A percentile compares a stretch with the other conserved stretches of the same genome.
Evolutionary conservation across 2,888 invertebrate species (phyloP).

Genomic region (Tuberolachnus salignus): DNA sequence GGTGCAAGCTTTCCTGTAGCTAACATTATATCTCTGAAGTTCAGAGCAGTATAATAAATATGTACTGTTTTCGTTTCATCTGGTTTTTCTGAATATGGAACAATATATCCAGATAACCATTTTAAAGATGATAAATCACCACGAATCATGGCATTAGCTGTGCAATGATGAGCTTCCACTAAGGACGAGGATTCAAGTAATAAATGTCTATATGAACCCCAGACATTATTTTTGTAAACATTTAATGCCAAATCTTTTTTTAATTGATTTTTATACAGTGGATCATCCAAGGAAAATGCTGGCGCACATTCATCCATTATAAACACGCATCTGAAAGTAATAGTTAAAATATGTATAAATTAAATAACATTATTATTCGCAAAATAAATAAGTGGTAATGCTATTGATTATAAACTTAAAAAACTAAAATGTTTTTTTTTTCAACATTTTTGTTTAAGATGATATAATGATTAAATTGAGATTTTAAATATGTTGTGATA

Average conservation of each 20-base stretch:
- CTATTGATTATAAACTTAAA: too few species aligned
- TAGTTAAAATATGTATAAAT: too few species aligned
- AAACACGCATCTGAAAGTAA: slow-evolving; percentile 67
- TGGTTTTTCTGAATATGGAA: slow-evolving; percentile 43
- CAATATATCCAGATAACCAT: slow-evolving; percentile 76
- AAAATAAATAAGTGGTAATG: too few species aligned
- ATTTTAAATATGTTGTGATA: too few species aligned
- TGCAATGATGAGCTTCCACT: slow-evolving; percentile 71
- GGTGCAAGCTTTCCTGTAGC: slow-evolving; percentile 87
- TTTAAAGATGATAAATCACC: slow-evolving; percentile 85
- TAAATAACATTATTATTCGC: too few species aligned
- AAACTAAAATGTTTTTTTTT: too few species aligned
- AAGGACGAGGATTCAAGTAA: slow-evolving; percentile 67
- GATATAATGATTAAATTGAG: too few species aligned
- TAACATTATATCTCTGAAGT: slow-evolving; percentile 94
- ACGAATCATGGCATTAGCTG: slow-evolving; percentile 75
- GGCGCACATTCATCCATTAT: slow-evolving; percentile 70
- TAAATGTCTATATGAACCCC: slow-evolving; percentile 87
- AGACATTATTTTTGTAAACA: slow-evolving; percentile 72
- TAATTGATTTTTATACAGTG: slow-evolving; percentile 72
- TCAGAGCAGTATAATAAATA: slow-evolving; percentile 79
- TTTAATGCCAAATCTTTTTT: slow-evolving; percentile 80
- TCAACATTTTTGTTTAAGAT: too few species aligned
- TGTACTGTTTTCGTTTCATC: slow-evolving; percentile 62
- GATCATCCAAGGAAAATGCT: slow-evolving; percentile 69